Percentiles rank a stretch among this genome's conserved stretches.
Evolutionary conservation across 2,113 vertebrate species (phyloP).

Genomic region (Labeo catla): DNA sequence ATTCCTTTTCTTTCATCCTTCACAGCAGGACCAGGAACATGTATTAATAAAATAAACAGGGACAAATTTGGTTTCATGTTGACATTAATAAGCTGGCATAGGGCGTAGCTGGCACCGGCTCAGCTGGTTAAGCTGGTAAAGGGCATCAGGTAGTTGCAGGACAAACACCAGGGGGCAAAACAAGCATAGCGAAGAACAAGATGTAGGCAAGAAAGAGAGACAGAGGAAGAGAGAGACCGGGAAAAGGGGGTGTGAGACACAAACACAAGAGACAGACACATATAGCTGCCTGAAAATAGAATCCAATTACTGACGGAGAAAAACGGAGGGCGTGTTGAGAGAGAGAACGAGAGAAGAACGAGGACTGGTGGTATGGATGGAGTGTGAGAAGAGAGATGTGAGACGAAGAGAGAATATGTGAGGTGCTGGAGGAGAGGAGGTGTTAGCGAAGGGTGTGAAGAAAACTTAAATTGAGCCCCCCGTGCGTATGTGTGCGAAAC

Average conservation of each 20-base stretch:
- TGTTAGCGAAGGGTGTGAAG: constrained; percentile 65
- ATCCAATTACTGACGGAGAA: constrained; percentile 79
- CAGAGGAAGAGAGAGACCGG: constrained; percentile 84
- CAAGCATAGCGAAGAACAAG: constrained; percentile 59
- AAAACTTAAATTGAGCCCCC: constrained; percentile 69
- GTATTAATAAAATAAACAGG: neutral
- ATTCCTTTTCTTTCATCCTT: neutral
- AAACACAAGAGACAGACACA: constrained; percentile 80
- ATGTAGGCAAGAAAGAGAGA: constrained; percentile 62
- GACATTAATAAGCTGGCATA: neutral
- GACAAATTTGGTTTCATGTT: neutral
- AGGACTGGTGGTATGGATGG: constrained; percentile 24
- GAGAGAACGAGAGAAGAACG: constrained; percentile 42
- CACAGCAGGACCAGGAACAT: neutral
- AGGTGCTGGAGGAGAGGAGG: constrained; percentile 69
- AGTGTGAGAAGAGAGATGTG: constrained; percentile 53
- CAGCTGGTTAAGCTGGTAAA: constrained; percentile 3
- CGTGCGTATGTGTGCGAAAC: constrained; percentile 60
- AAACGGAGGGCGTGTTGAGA: constrained; percentile 58
- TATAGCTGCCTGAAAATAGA: constrained; percentile 80
- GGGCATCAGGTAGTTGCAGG: neutral
- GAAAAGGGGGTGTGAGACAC: constrained; percentile 77
- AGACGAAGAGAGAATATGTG: constrained; percentile 68
- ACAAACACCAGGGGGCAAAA: constrained; percentile 67
- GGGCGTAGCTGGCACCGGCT: neutral